These are phyloP conservation scores for Papilio elwesi DNA, from an alignment of 2,888 invertebrate species.

Conservation along the genomic window DNA sequence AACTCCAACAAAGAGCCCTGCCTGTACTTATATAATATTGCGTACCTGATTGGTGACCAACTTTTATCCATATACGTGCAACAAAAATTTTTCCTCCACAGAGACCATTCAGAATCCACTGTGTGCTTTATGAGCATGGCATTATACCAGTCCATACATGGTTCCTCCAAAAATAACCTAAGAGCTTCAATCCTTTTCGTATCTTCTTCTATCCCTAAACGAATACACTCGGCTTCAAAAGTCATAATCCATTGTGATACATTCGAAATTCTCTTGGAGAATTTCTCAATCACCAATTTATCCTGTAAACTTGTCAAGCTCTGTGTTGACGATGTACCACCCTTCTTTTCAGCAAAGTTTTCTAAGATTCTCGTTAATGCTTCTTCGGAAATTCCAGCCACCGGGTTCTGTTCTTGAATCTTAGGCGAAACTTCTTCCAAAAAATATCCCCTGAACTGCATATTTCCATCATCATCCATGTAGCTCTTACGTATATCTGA, in stretches of 20 bases:
- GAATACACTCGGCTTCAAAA: constrained; percentile 43
- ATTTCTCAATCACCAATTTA: too few relatives aligned
- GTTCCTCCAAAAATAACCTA: constrained; percentile 38
- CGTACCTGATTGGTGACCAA: constrained; percentile 46
- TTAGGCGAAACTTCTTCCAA: too few relatives aligned
- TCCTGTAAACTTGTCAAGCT: too few relatives aligned
- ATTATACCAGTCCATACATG: constrained; percentile 42
- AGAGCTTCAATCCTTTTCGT: constrained; percentile 42
- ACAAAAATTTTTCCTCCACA: constrained; percentile 43
- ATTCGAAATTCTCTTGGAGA: constrained; percentile 42
- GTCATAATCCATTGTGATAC: constrained; percentile 42
- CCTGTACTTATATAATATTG: constrained; percentile 45
- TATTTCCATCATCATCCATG: too few relatives aligned
- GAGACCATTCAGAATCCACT: constrained; percentile 42
- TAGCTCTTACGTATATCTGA: too few relatives aligned
- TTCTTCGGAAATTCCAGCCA: too few relatives aligned
- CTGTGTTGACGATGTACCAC: too few relatives aligned
- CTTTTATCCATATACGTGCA: constrained; percentile 45
- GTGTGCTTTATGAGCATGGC: constrained; percentile 43
- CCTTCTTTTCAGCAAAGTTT: too few relatives aligned
- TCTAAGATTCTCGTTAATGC: too few relatives aligned
- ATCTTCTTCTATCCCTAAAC: constrained; percentile 40
- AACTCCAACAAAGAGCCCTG: constrained; percentile 43
- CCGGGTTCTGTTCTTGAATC: too few relatives aligned
- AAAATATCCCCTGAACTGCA: too few relatives aligned